Percentiles rank a stretch among this genome's conserved stretches.
Evolutionary conservation across 2,797 vertebrate genomes (phyloP).

Genomic region (Delichon dasypus): DNA sequence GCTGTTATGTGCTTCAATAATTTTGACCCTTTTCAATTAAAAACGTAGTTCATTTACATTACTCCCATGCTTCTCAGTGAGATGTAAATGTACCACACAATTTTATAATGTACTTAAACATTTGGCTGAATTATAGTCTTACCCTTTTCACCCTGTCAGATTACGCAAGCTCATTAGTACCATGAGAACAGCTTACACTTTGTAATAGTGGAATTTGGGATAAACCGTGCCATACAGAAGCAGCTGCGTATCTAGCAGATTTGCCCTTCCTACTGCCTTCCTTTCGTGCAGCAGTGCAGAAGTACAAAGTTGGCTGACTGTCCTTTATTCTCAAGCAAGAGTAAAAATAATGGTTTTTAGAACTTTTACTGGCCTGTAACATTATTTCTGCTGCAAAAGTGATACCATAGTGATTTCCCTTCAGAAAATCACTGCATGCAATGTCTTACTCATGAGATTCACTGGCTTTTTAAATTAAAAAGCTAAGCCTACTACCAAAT

Average conservation of each 20-base stretch:
- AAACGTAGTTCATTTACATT: neutral
- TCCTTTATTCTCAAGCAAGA: neutral
- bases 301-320: neutral
- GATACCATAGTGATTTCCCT: neutral
- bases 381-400: neutral
- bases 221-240: neutral
- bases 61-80: neutral
- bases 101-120: neutral
- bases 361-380: neutral
- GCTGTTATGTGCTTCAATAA: neutral
- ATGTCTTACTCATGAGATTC: neutral
- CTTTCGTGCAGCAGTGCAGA: neutral
- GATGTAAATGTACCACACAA: neutral
- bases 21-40: neutral
- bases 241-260: neutral
- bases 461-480: constrained; percentile 1
- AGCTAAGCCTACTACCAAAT: neutral
- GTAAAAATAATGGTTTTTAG: neutral
- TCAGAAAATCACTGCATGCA: neutral
- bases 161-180: neutral
- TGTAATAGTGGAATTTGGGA: neutral
- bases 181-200: neutral
- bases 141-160: neutral
- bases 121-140: neutral
- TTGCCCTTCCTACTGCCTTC: neutral